Conservation (phyloP, 2,113 vertebrate species). For the Cranoglanis bouderius region DNA sequence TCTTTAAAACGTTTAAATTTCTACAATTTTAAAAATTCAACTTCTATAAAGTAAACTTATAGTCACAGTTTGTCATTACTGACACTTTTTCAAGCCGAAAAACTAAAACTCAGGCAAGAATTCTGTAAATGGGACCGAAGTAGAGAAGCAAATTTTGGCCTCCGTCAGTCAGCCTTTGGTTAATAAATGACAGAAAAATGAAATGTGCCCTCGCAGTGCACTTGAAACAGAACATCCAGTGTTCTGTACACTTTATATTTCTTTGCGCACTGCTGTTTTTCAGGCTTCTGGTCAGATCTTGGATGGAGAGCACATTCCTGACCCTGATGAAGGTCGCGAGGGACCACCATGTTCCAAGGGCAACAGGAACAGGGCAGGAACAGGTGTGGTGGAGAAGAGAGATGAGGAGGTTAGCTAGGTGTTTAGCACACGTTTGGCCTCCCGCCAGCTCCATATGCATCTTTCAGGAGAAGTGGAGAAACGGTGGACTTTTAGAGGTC, state of each 20-base stretch:
- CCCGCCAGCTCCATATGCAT: slow-evolving; percentile 49
- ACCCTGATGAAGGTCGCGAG: slow-evolving; percentile 42
- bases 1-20: too few relatives aligned
- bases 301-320: slow-evolving; percentile 26
- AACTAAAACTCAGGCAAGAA: not conserved
- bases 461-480: slow-evolving; percentile 17
- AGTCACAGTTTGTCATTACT: not conserved
- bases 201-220: not conserved
- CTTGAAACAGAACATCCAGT: slow-evolving; percentile 20
- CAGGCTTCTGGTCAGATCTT: slow-evolving; percentile 26
- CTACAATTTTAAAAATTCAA: too few relatives aligned
- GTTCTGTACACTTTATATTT: not conserved
- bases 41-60: too few relatives aligned
- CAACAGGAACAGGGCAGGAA: slow-evolving; percentile 44
- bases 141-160: not conserved
- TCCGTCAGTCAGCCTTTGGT: not conserved
- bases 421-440: slow-evolving; percentile 42
- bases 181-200: slow-evolving; percentile 3
- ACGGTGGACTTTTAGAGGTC: not conserved
- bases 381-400: slow-evolving; percentile 35
- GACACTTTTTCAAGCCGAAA: too few relatives aligned
- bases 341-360: slow-evolving; percentile 52
- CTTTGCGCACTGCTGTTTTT: not conserved
- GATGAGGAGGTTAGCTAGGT: slow-evolving; percentile 34
- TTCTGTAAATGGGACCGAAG: not conserved